phyloP scores from a whole-genome alignment of 2,797 vertebrate species.

The Gymnocypris eckloni region DNA sequence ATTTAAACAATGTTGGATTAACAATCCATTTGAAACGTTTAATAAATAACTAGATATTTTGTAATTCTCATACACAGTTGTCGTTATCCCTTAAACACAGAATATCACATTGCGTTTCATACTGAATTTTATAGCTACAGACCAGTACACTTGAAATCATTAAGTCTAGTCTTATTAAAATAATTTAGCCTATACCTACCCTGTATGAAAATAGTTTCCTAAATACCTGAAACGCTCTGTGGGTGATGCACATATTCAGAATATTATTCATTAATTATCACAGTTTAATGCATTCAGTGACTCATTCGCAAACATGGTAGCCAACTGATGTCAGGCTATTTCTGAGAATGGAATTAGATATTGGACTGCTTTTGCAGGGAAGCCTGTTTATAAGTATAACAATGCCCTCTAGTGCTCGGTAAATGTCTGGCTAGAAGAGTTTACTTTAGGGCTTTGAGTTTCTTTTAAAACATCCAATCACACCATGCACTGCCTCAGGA shows the following conservation, averaged over 20 bases:
- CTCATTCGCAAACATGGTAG: slow-evolving; percentile 19
- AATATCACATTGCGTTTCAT: neutral
- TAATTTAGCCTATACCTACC: neutral
- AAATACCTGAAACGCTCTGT: slow-evolving; percentile 6
- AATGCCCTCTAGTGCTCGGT: slow-evolving; percentile 41
- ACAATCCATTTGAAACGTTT: neutral
- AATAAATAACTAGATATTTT: neutral
- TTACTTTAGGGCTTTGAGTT: neutral
- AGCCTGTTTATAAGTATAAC: neutral
- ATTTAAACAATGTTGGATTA: neutral
- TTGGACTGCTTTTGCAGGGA: neutral
- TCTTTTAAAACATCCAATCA: neutral
- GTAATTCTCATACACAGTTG: neutral
- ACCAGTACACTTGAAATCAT: neutral
- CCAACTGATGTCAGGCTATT: neutral
- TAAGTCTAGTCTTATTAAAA: neutral
- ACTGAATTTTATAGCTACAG: neutral
- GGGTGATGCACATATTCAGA: slow-evolving; percentile 1
- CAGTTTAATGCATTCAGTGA: slow-evolving; percentile 11
- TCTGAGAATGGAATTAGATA: neutral
- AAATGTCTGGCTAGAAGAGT: neutral
- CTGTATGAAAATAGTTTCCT: neutral
- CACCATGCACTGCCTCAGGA: neutral
- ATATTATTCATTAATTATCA: neutral
- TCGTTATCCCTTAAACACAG: too few species aligned